Conservation (phyloP, 1,140 invertebrate species). For the Cydia fagiglandana region DNA sequence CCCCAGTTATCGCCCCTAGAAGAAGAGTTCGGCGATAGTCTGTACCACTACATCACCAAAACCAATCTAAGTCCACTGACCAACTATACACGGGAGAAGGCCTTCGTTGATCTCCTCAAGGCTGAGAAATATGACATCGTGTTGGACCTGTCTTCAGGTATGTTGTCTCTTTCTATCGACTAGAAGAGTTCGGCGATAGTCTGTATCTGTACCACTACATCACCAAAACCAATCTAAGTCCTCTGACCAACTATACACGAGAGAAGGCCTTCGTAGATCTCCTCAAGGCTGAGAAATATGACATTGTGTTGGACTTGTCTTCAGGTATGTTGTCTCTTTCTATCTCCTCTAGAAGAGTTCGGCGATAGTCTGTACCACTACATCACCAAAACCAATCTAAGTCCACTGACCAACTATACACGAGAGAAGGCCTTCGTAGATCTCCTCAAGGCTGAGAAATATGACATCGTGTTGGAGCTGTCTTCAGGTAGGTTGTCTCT, state of each 20-base stretch:
- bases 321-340: constrained; percentile 50
- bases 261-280: constrained; percentile 81
- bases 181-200: constrained; percentile 80
- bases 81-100: constrained; percentile 75
- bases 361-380: constrained; percentile 80
- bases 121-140: constrained; percentile 82
- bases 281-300: constrained; percentile 80
- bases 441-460: too few relatives aligned
- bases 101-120: constrained; percentile 80
- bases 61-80: constrained; percentile 59
- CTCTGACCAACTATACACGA: constrained; percentile 64
- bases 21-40: constrained; percentile 80
- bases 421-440: constrained; percentile 57
- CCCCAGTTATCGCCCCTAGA: constrained; percentile 48
- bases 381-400: constrained; percentile 59
- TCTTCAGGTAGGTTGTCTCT: constrained; percentile 69
- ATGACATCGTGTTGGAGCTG: constrained; percentile 83
- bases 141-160: constrained; percentile 81
- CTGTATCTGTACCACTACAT: constrained; percentile 77
- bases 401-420: constrained; percentile 62
- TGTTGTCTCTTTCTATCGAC: constrained; percentile 13
- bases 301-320: constrained; percentile 83
- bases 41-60: constrained; percentile 70
- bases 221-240: constrained; percentile 59
- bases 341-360: constrained; percentile 67